Evolutionary conservation across 2,113 vertebrate species (phyloP).

Genomic region (Silurus asotus): DNA sequence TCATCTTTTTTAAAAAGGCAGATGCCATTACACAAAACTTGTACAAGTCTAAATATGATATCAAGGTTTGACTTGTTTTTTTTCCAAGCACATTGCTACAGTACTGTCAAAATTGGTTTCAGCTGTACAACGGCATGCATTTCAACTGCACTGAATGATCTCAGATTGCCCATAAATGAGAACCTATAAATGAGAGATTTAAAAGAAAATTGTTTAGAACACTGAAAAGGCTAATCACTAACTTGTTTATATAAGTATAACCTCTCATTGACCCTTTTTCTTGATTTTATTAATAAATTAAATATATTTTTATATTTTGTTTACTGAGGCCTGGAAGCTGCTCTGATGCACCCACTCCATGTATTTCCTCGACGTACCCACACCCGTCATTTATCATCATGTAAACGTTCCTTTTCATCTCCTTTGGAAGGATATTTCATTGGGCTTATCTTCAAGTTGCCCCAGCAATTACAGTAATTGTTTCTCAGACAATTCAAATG

Average conservation of each 20-base stretch:
- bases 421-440: not conserved
- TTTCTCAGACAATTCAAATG: not conserved
- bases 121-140: not conserved
- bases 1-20: not conserved
- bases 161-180: not conserved
- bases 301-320: not conserved
- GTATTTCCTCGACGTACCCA: not conserved
- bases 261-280: not conserved
- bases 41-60: not conserved
- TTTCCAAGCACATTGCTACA: not conserved
- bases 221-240: constrained; percentile 19
- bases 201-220: not conserved
- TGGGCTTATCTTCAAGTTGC: not conserved
- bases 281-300: not conserved
- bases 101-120: not conserved
- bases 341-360: not conserved
- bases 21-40: not conserved
- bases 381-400: not conserved
- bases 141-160: constrained; percentile 1
- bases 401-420: constrained; percentile 1
- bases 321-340: not conserved
- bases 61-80: not conserved
- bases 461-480: constrained; percentile 26
- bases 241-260: not conserved
- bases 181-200: not conserved